Base-by-base conservation (phyloP, 2,113 vertebrate genomes). In the Rhinichthys klamathensis region DNA sequence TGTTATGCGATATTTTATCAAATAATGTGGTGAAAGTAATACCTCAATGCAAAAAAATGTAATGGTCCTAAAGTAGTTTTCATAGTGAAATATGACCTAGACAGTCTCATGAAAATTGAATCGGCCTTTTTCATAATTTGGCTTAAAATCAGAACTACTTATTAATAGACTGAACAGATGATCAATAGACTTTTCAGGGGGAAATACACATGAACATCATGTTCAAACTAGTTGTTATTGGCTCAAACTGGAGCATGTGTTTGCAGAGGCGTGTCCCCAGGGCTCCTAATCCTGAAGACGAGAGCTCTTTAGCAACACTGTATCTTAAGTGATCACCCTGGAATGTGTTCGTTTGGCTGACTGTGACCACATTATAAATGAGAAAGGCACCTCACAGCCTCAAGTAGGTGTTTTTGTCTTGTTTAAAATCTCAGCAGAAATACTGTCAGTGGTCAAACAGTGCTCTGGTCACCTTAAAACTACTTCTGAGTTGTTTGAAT, bases 281-380 rank as follows among this genome's bases (percentile, higher is more conserved):
- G 44, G 70, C 38, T 85, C 80, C 82, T 89, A 91, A 92, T 92
- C 86, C 30, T 61, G 74, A 90, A 93, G 82, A 87, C 90, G 18
- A 72, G 58, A 81, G 84, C 84, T 89, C 91, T 91, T 90, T 79
- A 91, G 91, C 84, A 93, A 88, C 87, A 46, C 46, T 61, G 82
- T 41, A 88, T 86, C 89, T 90, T 90, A 88, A 90, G 87, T 78
- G 89, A 91, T 92, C 87, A 86, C 89, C 73, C 87, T 85, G 94
- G 93, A 93, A 94, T 93, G 89, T 85, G 90, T 92, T 92, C 87
- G 89, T 85, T 85, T 88, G 90, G 90, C 85, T 87, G 73, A 83
- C 44, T 49, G 41, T 77, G 38, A 63, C 79, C 58, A 54, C 60
- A 72, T 84, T 75, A 51, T 86, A 89, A 89, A 90, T 84, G 67